Base-by-base conservation (phyloP, 2,888 invertebrate species). In the Heliconius erato region DNA sequence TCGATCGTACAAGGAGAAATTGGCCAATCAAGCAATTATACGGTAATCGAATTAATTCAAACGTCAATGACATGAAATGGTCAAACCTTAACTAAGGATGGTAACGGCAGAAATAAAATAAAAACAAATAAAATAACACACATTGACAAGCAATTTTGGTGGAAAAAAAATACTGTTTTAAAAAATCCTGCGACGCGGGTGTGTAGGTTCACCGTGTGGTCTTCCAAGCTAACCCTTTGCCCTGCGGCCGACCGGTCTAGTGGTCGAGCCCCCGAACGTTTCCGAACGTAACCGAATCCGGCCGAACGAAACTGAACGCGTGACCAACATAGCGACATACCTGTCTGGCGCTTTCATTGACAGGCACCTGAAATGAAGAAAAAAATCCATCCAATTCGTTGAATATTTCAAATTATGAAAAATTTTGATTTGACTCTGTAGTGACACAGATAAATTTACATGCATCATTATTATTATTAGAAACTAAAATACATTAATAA, bases 301-400 rank as follows among this genome's bases (percentile, higher is more conserved):
- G 93, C 92, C 93, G 94, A 94, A 93, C 92, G 94, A 92, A 92
- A 95, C 91, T 92, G 93, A 94, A 93, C 91, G 94, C 92, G 92
- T 91, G 92, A 93, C 90, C 91, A 92, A 94, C 91, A 91, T 94
- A 94, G 94, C 91, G 94, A 96, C 96, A 97, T 97, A 97, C 97
- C 97, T 97, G 96, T 97, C 97, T 96, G 97, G 97, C 97, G 97
- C 97, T 97, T 97, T 97, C 96, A 97, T 97, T 96, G 97, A 97
- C 97, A 97, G 97, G 96, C 97, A 97, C 97, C 97, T 97, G 97
- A 96, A 97, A 97, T 95, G 95, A 97, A 97, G 97, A 97, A 97
- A 97, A 95, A 97, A 96, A 96, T 95, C 96, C 94, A 96, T 96
- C 96, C 96, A 96, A 96, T 96, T 96, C 96, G 96, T 96, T 96